Base-by-base conservation (phyloP, 2,797 vertebrate species). In the Spea hammondii region DNA sequence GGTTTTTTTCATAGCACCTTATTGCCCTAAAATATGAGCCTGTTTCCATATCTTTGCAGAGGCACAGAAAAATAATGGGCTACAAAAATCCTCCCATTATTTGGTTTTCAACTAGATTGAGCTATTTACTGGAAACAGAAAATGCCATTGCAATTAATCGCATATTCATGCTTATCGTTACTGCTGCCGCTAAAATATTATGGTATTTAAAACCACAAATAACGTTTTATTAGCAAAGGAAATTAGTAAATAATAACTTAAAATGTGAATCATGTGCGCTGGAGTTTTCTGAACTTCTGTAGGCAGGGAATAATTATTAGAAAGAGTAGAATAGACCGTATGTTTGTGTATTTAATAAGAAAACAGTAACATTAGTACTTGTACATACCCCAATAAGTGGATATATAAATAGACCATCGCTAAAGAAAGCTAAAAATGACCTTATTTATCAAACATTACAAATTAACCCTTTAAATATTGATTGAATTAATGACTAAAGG, bases 31-130 rank as follows among this genome's bases (percentile, higher is more conserved):
- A 88, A 85, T 87, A 83, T 0, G 80, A 85, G 77, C 51, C 82
- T 83, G 82, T 79, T 74, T 80, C 79, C 70, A 50, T 84, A 85
- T 84, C 55, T 80, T 85, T 86, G 84, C 84, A 83, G 84, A 84
- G 79, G 83, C 86, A 78, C 57, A 78, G 83, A 83, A 85, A 82
- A 88, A 86, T 88, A 88, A 88, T 87, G 79, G 79, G 62, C 77
- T 75, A 60, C 82, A 85, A 81, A 89, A 79, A 74, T 87, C 86
- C 79, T 76, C 79, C 75, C 86, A 78, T 83, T 84, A 78, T 87
- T 88, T 84, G 77, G 54, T 85, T 88, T 89, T 84, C 82, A 85
- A 86, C 74, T 82, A 82, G 79, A 83, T 87, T 84, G 86, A 87
- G 79, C 78, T 87, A 80, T 85, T 89, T 69, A 50, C 80, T 83